Conservation (phyloP, 2,113 vertebrate genomes). For the Calypte anna region DNA sequence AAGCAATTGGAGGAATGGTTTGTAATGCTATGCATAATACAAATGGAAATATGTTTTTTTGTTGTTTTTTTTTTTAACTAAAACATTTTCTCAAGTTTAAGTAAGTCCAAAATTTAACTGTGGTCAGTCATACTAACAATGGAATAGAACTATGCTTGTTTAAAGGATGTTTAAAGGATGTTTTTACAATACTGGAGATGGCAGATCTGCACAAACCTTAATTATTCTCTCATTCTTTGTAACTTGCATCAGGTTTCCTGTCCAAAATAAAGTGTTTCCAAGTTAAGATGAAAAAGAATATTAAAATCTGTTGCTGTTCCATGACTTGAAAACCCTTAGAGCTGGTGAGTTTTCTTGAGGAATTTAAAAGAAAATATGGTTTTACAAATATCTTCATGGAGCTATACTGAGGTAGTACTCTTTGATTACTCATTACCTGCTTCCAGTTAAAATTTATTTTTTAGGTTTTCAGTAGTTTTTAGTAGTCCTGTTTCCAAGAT, state of each 20-base stretch:
- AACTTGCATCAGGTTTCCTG: neutral
- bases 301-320: neutral
- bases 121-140: neutral
- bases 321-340: neutral
- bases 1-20: neutral
- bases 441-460: neutral
- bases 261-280: neutral
- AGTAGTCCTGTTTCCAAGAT: neutral
- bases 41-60: neutral
- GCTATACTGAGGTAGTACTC: neutral
- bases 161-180: neutral
- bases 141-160: neutral
- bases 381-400: neutral
- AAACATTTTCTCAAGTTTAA: neutral
- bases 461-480: neutral
- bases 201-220: neutral
- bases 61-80: neutral
- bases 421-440: neutral
- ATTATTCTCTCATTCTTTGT: neutral
- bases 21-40: neutral
- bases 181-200: neutral
- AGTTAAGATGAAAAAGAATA: neutral
- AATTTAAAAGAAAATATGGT: neutral
- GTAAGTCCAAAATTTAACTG: neutral
- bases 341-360: neutral